Base-by-base conservation (phyloP, 1,140 invertebrate species). In the Drosophila lacertosa region DNA sequence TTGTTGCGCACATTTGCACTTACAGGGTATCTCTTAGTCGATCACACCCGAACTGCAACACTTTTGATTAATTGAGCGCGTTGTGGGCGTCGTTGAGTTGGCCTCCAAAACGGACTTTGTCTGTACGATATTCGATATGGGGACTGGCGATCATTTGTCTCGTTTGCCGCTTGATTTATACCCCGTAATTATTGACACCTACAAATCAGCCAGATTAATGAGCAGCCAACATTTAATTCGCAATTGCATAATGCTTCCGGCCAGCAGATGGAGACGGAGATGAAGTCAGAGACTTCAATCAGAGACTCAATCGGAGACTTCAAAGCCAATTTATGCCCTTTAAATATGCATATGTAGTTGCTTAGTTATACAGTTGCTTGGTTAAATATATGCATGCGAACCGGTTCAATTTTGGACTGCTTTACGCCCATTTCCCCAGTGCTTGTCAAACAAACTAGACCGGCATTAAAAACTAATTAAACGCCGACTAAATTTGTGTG, bases 391-490 rank as follows among this genome's bases (percentile, higher is more conserved):
- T 57, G 54, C 11, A 42, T 40, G 3, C 44, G 26, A 70, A 70
- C 67, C 35, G 60, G 62, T 66, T 59, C 10, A 18, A 6, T n/a
- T n/a, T 60, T 50, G 32, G 26, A 24, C 37, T 13, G 24, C 29
- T 71, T 66, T 35, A 70, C 67, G 60, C 67, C 67, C 60, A 74
- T 80, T 76, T 70, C 76, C 70, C 73, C 63, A 86, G 80, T 77
- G 77, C 82, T 81, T 84, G 81, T 84, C 81, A 88, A 88, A 88
- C 81, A 84, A 84, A 84, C 82, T 84, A 84, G 82, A 71, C 59
- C 73, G 53, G 77, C 82, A 86, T 86, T 86, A 88, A 88, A 88
- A 88, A 88, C 82, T 82, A 88, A 88, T 88, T 88, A 88, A 88
- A 88, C 76, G 77, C 65, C 33, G 33, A 22, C 24, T 58, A 16